Conservation (phyloP, 2,797 vertebrate species). For the Halcyon leucocephala region DNA sequence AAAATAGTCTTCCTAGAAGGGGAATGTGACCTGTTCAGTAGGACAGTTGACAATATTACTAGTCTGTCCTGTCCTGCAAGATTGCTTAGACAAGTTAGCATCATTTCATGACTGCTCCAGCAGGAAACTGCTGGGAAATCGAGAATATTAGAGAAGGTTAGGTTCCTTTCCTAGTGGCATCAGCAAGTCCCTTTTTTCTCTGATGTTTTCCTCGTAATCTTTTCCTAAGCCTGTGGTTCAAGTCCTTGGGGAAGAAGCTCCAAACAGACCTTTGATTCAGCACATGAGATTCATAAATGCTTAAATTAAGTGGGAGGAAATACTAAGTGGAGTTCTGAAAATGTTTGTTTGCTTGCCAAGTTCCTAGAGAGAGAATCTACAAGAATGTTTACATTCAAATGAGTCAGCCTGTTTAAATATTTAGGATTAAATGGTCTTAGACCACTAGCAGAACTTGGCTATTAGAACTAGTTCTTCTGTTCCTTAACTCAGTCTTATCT, state of each 20-base stretch:
- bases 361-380: constrained; percentile 21
- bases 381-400: background rate
- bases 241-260: background rate
- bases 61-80: background rate
- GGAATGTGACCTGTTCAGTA: background rate
- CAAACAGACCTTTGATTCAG: background rate
- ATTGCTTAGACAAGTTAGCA: background rate
- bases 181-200: background rate
- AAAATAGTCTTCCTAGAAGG: background rate
- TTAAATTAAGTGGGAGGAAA: constrained; percentile 6
- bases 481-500: background rate
- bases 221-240: background rate
- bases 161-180: background rate
- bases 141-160: background rate
- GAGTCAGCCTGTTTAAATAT: constrained; percentile 12
- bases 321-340: constrained; percentile 7
- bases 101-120: background rate
- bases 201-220: background rate
- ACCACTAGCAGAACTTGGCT: background rate
- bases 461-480: background rate
- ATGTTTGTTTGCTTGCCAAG: constrained; percentile 33
- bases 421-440: background rate
- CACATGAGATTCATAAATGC: background rate
- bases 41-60: background rate
- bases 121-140: background rate